Evolutionary conservation across 2,113 vertebrate genomes (phyloP).

Genomic region (Pristiophorus japonicus): DNA sequence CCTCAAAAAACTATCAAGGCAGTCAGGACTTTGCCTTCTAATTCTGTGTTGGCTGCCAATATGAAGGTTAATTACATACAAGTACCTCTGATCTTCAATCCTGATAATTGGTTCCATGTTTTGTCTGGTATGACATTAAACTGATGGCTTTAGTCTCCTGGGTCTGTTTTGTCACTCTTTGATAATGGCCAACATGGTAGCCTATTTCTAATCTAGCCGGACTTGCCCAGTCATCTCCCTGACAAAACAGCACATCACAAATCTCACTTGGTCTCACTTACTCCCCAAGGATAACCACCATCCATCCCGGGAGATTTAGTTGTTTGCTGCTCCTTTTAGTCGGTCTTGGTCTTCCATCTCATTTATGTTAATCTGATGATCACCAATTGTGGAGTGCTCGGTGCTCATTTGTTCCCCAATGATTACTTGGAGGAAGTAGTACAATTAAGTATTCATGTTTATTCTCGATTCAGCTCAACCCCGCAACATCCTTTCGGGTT

Average conservation of each 20-base stretch:
- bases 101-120: background rate
- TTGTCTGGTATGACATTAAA: background rate
- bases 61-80: background rate
- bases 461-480: background rate
- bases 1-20: background rate
- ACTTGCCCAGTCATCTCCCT: background rate
- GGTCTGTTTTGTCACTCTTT: background rate
- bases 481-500: background rate
- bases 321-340: background rate
- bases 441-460: background rate
- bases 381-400: background rate
- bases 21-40: background rate
- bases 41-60: too few relatives aligned
- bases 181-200: background rate
- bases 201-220: background rate
- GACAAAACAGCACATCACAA: background rate
- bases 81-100: background rate
- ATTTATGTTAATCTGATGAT: background rate
- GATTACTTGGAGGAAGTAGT: background rate
- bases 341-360: background rate
- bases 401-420: background rate
- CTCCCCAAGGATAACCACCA: background rate
- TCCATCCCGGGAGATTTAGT: background rate
- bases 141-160: background rate
- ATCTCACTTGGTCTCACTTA: background rate